Evolutionary conservation across 2,113 vertebrate genomes (phyloP), one percentile per base, ranked within the genome.

Genomic region (Ranitomeya variabilis): DNA sequence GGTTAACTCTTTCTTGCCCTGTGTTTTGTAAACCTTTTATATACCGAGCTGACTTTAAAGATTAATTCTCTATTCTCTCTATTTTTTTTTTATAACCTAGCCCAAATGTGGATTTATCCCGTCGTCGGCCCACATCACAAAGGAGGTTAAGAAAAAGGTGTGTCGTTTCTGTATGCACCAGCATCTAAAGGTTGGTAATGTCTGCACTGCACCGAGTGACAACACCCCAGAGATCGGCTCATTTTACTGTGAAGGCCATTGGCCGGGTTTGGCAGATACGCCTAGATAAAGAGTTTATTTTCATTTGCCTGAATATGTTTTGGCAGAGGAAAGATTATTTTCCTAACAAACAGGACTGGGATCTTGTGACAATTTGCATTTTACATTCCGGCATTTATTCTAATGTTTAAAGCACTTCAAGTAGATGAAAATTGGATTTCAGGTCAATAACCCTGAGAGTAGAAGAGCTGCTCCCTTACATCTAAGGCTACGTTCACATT

Each of bases 121-220:
- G 23, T 96, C 95, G 87, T 97, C 97, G 62, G 96, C 95, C 90
- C 95, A 96, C 1, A 94, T 99, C 86, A 96, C 96, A 3, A 97
- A 98, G 89, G 98, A 99, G 90, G 93, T 98, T 90, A 99, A 99
- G 92, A 96, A 94, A 89, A 97, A 95, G 91, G 96, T 99, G 91
- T 99, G 98, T 90, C 97, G 98, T 37, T 99, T 97, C 93, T 99
- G 98, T 91, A 99, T 99, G 97, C 97, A 99, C 91, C 97, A 98
- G 90, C 96, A 96, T 92, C 95, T 97, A 77, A 97, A 97, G 97
- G 97, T 96, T 92, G 91, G 55, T 10, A 13, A 9, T 19, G 13
- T 45, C 9, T 5, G 8, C 79, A 5, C 18, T 26, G 18, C 1
- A 8, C 69, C 3, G 23, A 1, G 69, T 71, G 9, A 64, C 18